Evolutionary conservation across 2,113 vertebrate species (phyloP).

Genomic region (Vicugna pacos): DNA sequence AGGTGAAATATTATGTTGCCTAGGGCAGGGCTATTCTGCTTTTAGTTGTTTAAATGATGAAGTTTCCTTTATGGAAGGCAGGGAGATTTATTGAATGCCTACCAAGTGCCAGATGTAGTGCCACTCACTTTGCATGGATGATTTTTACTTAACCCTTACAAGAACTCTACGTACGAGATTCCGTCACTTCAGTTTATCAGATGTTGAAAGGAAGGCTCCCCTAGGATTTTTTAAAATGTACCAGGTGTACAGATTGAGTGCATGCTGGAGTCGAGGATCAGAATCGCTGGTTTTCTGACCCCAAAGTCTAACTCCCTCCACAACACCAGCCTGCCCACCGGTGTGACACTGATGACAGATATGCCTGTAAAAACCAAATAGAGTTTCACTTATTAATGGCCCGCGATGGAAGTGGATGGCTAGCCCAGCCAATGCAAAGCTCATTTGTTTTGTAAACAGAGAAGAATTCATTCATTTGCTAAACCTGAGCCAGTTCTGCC

Average conservation of each 20-base stretch:
- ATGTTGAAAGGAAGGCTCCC: background rate
- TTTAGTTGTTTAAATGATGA: slow-evolving; percentile 65
- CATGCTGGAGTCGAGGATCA: background rate
- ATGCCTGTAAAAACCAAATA: slow-evolving; percentile 42
- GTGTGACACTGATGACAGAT: background rate
- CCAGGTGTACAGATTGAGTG: background rate
- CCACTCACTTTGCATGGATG: background rate
- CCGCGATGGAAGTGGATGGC: background rate
- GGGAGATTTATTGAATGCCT: slow-evolving; percentile 59
- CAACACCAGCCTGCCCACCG: background rate
- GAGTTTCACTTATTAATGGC: slow-evolving; percentile 23
- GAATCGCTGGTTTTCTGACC: background rate
- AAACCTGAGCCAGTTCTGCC: background rate
- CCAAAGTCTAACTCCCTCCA: background rate
- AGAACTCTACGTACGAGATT: background rate
- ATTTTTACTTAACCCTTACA: slow-evolving; percentile 49
- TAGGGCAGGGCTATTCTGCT: slow-evolving; percentile 67
- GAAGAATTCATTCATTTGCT: slow-evolving; percentile 46
- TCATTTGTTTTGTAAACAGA: slow-evolving; percentile 61
- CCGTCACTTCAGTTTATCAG: background rate
- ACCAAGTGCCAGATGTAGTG: background rate
- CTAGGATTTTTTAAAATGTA: background rate
- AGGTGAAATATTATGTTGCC: slow-evolving; percentile 76
- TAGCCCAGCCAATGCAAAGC: background rate
- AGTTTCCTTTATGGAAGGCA: slow-evolving; percentile 63